Evolutionary conservation across 2,797 vertebrate genomes (phyloP).

Genomic region (Rhinogobio ventralis): DNA sequence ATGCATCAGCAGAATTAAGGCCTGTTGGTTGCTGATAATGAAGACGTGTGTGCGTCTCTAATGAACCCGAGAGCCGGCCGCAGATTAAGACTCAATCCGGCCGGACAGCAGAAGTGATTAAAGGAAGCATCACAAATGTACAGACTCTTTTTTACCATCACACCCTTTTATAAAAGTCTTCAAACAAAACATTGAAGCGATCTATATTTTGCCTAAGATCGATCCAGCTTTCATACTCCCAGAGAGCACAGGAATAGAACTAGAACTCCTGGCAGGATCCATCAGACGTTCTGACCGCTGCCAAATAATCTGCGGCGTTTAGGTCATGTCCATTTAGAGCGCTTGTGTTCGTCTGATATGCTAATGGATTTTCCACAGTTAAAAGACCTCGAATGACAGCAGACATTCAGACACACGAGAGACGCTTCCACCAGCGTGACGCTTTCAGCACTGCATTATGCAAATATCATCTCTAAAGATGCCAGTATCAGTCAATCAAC

Average conservation of each 20-base stretch:
- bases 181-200: background rate
- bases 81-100: constrained; percentile 26
- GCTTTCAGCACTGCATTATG: too few species aligned
- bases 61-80: constrained; percentile 28
- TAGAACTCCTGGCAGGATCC: background rate
- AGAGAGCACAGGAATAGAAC: background rate
- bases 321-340: background rate
- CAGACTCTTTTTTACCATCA: background rate
- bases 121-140: background rate
- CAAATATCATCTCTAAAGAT: too few species aligned
- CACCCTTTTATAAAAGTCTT: background rate
- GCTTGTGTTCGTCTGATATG: background rate
- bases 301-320: background rate
- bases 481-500: too few species aligned
- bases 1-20: background rate
- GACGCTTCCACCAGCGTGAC: background rate
- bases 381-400: background rate
- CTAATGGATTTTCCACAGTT: background rate
- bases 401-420: background rate
- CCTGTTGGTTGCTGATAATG: constrained; percentile 25
- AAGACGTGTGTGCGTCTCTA: constrained; percentile 36
- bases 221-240: background rate
- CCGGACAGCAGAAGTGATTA: constrained; percentile 8
- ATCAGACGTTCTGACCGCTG: constrained; percentile 5
- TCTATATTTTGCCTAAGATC: background rate